phyloP scores from a whole-genome alignment of 2,113 vertebrate species.

The Colius striatus region DNA sequence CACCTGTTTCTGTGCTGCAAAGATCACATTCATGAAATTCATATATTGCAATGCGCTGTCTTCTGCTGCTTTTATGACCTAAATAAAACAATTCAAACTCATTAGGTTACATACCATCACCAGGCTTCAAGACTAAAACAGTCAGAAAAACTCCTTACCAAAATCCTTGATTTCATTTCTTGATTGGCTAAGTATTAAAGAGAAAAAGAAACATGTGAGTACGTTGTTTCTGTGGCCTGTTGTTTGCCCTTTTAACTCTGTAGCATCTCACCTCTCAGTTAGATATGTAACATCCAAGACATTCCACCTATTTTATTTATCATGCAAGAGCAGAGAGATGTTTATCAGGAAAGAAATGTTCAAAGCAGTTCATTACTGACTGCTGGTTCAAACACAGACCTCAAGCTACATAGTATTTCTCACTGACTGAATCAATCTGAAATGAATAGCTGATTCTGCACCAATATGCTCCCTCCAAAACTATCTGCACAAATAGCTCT shows the following conservation, averaged over 20 bases:
- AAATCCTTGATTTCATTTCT: constrained; percentile 93
- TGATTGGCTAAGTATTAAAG: constrained; percentile 81
- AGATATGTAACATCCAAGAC: neutral
- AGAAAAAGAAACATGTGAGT: constrained; percentile 21
- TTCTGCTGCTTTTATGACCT: constrained; percentile 97
- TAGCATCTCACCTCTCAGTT: neutral
- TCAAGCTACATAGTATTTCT: neutral
- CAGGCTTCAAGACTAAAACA: neutral
- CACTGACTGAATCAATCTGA: neutral
- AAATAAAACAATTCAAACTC: neutral
- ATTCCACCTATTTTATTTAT: neutral
- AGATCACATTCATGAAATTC: constrained; percentile 99
- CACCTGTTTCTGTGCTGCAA: constrained; percentile 97
- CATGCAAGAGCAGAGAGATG: neutral
- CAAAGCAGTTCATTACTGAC: neutral
- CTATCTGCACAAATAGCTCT: neutral
- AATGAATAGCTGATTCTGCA: neutral
- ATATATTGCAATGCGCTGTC: constrained; percentile 95
- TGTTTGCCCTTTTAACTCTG: neutral
- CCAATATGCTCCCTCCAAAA: neutral
- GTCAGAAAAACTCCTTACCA: constrained; percentile 80
- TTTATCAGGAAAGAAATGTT: neutral
- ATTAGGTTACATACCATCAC: neutral
- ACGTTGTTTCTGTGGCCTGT: neutral
- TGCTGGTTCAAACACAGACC: too few relatives aligned